Conservation (phyloP, 2,797 vertebrate genomes). For the Gallinago solitaria region DNA sequence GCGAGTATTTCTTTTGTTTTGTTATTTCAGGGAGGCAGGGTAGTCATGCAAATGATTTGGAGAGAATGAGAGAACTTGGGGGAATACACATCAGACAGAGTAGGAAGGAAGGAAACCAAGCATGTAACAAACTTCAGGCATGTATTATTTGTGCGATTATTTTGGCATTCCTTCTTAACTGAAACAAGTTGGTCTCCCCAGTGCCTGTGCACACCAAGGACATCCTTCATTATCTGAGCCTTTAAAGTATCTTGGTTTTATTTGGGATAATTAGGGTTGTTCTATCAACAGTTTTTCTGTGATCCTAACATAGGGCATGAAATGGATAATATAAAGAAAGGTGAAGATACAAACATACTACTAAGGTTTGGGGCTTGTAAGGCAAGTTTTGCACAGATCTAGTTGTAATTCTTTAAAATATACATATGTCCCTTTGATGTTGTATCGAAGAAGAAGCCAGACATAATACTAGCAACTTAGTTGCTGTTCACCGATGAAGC, state of each 20-base stretch:
- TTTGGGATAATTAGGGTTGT: constrained; percentile 37
- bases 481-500: constrained; percentile 22
- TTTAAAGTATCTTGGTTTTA: not conserved
- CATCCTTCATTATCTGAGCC: not conserved
- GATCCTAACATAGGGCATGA: not conserved
- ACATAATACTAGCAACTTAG: not conserved
- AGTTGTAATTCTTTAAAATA: constrained; percentile 59
- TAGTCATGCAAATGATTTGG: not conserved
- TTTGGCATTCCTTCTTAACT: constrained; percentile 33
- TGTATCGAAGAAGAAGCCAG: not conserved
- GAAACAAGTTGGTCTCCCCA: not conserved
- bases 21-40: not conserved
- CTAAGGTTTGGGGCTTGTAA: constrained; percentile 32
- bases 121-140: not conserved
- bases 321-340: constrained; percentile 15
- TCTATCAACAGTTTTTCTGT: constrained; percentile 22
- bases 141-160: constrained; percentile 23
- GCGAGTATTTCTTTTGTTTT: not conserved
- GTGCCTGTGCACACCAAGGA: not conserved
- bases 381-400: not conserved
- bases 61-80: not conserved
- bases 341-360: not conserved
- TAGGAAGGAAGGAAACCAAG: constrained; percentile 1
- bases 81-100: constrained; percentile 6
- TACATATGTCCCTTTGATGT: constrained; percentile 62